Percentiles rank a stretch among this genome's conserved stretches.
These are phyloP conservation scores for Campopleginae sp. DNA, from an alignment of 2,888 invertebrate genomes.

Conservation along the genomic window DNA sequence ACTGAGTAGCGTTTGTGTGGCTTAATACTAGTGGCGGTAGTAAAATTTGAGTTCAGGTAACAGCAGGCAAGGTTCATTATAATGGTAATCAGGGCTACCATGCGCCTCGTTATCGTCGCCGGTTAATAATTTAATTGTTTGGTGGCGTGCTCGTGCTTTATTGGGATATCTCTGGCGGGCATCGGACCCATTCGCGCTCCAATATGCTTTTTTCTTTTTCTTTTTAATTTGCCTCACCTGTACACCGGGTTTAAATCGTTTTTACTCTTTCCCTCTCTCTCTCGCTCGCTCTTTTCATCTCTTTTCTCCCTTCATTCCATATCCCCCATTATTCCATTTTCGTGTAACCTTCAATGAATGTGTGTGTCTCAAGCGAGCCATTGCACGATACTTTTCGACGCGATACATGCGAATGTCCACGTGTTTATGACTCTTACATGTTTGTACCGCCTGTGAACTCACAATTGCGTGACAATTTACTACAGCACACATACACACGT, in stretches of 20 bases:
- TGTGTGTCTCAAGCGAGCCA: slow-evolving; percentile 48
- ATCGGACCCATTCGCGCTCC: slow-evolving; percentile 69
- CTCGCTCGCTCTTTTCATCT: slow-evolving; percentile 4
- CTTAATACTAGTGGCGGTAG: slow-evolving; percentile 10
- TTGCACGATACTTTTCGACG: slow-evolving; percentile 50
- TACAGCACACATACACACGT: not conserved
- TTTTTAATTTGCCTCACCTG: slow-evolving; percentile 30
- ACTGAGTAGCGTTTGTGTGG: not conserved
- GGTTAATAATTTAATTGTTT: slow-evolving; percentile 84
- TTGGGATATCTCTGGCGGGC: slow-evolving; percentile 80
- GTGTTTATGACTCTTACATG: slow-evolving; percentile 55
- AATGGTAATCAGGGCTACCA: slow-evolving; percentile 80
- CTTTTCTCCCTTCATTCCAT: slow-evolving; percentile 5
- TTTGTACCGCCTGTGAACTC: slow-evolving; percentile 19
- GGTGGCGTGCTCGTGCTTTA: slow-evolving; percentile 82
- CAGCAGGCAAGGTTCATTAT: slow-evolving; percentile 74
- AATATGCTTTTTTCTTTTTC: slow-evolving; percentile 19
- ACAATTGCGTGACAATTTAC: slow-evolving; percentile 49
- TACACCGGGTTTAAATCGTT: slow-evolving; percentile 51
- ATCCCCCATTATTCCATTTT: not conserved
- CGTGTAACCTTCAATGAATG: not conserved
- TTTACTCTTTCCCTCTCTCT: slow-evolving; percentile 6
- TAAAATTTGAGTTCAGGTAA: slow-evolving; percentile 56
- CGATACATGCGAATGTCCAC: slow-evolving; percentile 46
- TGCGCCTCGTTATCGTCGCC: slow-evolving; percentile 81